Conservation (phyloP, 2,888 invertebrate species). For the Pycnomerus fuliginosus region DNA sequence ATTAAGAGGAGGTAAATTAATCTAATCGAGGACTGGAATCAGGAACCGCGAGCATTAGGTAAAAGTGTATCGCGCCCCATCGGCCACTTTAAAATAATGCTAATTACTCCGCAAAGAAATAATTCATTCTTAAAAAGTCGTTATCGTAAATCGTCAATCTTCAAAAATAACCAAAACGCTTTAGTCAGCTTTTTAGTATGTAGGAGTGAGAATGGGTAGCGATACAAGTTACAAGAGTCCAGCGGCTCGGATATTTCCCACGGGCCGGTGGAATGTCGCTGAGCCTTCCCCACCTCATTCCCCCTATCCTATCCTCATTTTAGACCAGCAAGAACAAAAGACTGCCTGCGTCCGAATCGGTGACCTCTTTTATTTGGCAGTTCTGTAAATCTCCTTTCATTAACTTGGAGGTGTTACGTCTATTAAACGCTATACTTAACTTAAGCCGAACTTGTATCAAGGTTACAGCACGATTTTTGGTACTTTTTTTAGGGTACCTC, state of each 20-base stretch:
- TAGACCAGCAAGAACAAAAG: slow-evolving; percentile 46
- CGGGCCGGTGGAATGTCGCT: slow-evolving; percentile 49
- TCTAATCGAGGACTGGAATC: too few relatives aligned
- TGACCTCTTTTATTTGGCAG: slow-evolving; percentile 40
- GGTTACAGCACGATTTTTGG: too few relatives aligned
- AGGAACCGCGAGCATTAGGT: too few relatives aligned
- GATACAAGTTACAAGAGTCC: slow-evolving; percentile 34
- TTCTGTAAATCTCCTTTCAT: slow-evolving; percentile 18
- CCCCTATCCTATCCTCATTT: slow-evolving; percentile 30
- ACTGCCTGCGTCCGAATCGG: slow-evolving; percentile 39
- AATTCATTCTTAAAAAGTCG: slow-evolving; percentile 35
- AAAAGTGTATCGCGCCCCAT: too few relatives aligned
- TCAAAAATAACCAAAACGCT: slow-evolving; percentile 40
- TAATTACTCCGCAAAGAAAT: slow-evolving; percentile 28
- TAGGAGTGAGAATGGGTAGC: slow-evolving; percentile 48
- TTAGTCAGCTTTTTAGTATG: slow-evolving; percentile 45
- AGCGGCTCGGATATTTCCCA: slow-evolving; percentile 42
- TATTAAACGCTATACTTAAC: slow-evolving; percentile 3
- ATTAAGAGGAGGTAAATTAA: too few relatives aligned
- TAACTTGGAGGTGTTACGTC: slow-evolving; percentile 7
- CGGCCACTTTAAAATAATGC: slow-evolving; percentile 10
- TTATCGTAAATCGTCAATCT: slow-evolving; percentile 42
- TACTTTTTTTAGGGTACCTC: too few relatives aligned
- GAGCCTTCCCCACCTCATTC: slow-evolving; percentile 35
- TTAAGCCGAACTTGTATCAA: too few relatives aligned